These are phyloP conservation scores for Choristoneura rosaceana DNA, from an alignment of 2,888 invertebrate species.

Conservation along the genomic window DNA sequence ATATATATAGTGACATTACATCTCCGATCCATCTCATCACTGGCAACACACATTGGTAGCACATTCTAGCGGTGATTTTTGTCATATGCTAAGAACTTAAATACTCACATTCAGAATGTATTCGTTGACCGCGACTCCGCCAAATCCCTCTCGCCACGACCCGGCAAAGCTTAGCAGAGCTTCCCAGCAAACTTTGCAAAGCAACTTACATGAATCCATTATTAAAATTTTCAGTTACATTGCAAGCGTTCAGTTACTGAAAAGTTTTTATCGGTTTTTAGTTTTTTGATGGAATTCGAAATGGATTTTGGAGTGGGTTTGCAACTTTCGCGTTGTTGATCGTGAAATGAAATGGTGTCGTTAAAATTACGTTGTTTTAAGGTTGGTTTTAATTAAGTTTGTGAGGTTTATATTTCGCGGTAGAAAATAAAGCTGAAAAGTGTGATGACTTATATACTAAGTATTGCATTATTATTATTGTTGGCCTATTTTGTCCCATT, in stretches of 20 bases:
- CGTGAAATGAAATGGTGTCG: neutral
- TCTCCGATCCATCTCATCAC: no score
- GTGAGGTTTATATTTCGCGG: neutral
- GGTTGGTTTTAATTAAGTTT: neutral
- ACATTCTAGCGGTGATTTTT: neutral
- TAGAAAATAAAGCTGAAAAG: neutral
- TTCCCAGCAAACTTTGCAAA: conserved; percentile 30
- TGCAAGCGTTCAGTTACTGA: conserved; percentile 20
- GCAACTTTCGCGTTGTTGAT: neutral
- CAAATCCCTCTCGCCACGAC: conserved; percentile 34
- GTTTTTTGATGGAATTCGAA: conserved; percentile 14
- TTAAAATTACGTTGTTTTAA: neutral
- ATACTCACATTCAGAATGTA: conserved; percentile 19
- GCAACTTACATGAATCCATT: conserved; percentile 38
- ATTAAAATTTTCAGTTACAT: conserved; percentile 38
- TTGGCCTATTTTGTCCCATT: no score
- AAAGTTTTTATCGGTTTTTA: conserved; percentile 28
- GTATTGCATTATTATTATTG: no score
- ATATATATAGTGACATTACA: no score
- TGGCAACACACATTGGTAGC: no score
- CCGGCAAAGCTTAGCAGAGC: conserved; percentile 26
- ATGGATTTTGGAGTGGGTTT: conserved; percentile 7
- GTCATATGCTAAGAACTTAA: conserved; percentile 19
- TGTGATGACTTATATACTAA: no score
- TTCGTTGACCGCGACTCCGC: conserved; percentile 22